These are phyloP conservation scores for Torymus texanus DNA, from an alignment of 2,888 invertebrate species.

Conservation along the genomic window DNA sequence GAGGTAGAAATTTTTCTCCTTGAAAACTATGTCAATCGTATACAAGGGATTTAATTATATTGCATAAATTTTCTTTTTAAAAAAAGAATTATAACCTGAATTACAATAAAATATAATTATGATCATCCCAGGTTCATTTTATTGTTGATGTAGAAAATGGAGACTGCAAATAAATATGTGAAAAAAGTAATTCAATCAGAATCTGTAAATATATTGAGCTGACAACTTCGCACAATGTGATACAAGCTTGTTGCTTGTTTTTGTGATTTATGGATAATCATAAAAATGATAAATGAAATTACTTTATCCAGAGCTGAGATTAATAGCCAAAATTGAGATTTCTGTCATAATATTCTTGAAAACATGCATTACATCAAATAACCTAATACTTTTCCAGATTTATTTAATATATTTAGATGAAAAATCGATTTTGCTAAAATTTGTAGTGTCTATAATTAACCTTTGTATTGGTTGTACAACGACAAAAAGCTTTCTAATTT, in stretches of 20 bases:
- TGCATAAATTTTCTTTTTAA: conserved; percentile 35
- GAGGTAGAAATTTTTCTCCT: conserved; percentile 44
- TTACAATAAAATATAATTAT: conserved; percentile 44
- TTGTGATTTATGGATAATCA: conserved; percentile 36
- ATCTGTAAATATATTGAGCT: conserved; percentile 39
- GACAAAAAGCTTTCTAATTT: conserved; percentile 28
- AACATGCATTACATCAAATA: conserved; percentile 42
- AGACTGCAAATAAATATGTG: conserved; percentile 50
- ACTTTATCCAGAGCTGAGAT: conserved; percentile 43
- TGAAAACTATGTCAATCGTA: conserved; percentile 45
- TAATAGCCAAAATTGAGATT: conserved; percentile 38
- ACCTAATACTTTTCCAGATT: conserved; percentile 33
- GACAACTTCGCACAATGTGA: conserved; percentile 38
- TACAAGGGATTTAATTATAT: conserved; percentile 35
- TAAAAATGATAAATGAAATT: conserved; percentile 47
- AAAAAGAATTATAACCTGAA: conserved; percentile 43
- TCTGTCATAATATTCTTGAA: conserved; percentile 32
- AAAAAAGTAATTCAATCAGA: conserved; percentile 52
- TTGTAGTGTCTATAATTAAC: conserved; percentile 31
- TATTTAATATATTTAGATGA: conserved; percentile 33
- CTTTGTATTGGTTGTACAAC: conserved; percentile 22
- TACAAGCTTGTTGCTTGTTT: conserved; percentile 46
- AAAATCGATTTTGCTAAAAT: conserved; percentile 45
- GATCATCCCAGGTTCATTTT: conserved; percentile 29
- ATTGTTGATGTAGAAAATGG: conserved; percentile 47